phyloP scores from a whole-genome alignment of 2,797 vertebrate genomes.

The Oryzias sinensis region DNA sequence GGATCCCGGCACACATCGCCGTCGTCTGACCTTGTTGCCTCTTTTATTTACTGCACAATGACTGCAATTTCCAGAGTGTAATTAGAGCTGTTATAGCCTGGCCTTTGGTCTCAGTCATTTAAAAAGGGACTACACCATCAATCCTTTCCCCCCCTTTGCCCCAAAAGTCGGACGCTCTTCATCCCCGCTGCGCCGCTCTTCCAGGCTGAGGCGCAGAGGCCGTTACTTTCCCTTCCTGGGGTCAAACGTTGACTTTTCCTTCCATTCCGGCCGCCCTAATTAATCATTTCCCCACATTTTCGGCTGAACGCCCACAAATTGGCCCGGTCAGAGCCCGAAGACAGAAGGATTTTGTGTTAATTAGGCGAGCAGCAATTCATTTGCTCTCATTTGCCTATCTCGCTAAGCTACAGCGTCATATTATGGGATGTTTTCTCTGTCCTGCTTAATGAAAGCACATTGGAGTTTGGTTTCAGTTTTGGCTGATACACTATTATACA shows the following conservation, averaged over 20 bases:
- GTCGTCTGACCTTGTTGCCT: constrained; percentile 53
- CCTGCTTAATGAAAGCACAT: constrained; percentile 13
- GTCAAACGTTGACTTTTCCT: constrained; percentile 27
- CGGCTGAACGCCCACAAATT: constrained; percentile 67
- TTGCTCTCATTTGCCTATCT: constrained; percentile 42
- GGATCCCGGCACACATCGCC: constrained; percentile 11
- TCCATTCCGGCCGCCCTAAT: constrained; percentile 54
- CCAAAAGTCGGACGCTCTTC: constrained; percentile 13
- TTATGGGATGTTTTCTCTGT: constrained; percentile 38
- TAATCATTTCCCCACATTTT: constrained; percentile 67
- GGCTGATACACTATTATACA: not conserved
- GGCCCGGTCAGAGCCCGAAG: constrained; percentile 64
- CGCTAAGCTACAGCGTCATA: constrained; percentile 35
- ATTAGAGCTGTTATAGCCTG: constrained; percentile 57
- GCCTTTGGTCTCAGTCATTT: constrained; percentile 61
- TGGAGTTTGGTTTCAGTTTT: constrained; percentile 16
- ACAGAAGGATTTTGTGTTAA: constrained; percentile 74
- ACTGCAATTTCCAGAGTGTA: constrained; percentile 54
- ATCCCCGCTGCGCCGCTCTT: constrained; percentile 10
- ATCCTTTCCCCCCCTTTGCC: constrained; percentile 19
- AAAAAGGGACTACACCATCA: constrained; percentile 48
- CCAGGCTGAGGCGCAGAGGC: constrained; percentile 12
- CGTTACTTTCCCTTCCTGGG: constrained; percentile 12
- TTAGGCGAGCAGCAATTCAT: constrained; percentile 69
- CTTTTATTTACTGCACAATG: constrained; percentile 68